Evolutionary conservation across 2,888 invertebrate genomes (phyloP).

Genomic region (Amaurobius ferox): DNA sequence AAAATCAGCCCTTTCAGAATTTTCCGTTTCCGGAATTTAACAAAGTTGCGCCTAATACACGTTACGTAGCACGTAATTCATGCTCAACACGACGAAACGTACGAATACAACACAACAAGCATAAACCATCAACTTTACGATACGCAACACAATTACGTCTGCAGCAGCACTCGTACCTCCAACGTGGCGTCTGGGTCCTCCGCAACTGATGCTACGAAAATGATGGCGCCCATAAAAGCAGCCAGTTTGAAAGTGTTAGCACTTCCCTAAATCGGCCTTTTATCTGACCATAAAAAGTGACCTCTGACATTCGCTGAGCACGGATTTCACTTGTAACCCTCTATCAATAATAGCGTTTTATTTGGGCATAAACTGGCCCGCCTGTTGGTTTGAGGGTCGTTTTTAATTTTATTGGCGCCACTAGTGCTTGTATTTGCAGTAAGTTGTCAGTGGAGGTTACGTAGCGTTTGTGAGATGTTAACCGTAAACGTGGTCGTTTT

Average conservation of each 20-base stretch:
- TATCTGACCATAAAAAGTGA: conserved; percentile 67
- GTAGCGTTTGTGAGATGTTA: not conserved
- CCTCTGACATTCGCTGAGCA: conserved; percentile 51
- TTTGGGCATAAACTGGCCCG: conserved; percentile 54
- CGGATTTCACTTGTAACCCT: conserved; percentile 34
- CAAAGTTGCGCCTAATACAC: too few relatives aligned
- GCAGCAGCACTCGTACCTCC: not conserved
- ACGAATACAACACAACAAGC: conserved; percentile 9
- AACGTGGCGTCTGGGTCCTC: not conserved
- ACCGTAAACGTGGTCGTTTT: not conserved
- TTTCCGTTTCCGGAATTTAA: too few relatives aligned
- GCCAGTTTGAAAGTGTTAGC: conserved; percentile 63
- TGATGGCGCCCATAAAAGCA: conserved; percentile 64
- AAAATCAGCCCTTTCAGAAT: too few relatives aligned
- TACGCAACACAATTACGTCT: conserved; percentile 10
- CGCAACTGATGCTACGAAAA: conserved; percentile 26
- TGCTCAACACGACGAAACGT: too few relatives aligned
- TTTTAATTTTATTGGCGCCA: conserved; percentile 63
- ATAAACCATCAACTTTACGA: conserved; percentile 48
- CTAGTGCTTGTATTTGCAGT: not conserved
- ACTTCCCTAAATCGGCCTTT: conserved; percentile 66
- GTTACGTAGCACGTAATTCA: too few relatives aligned
- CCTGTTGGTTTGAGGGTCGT: conserved; percentile 57
- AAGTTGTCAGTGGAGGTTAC: conserved; percentile 4
- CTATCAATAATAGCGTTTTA: conserved; percentile 62